Evolutionary conservation across 2,888 invertebrate genomes (phyloP).

Genomic region (Electrophaes corylata): DNA sequence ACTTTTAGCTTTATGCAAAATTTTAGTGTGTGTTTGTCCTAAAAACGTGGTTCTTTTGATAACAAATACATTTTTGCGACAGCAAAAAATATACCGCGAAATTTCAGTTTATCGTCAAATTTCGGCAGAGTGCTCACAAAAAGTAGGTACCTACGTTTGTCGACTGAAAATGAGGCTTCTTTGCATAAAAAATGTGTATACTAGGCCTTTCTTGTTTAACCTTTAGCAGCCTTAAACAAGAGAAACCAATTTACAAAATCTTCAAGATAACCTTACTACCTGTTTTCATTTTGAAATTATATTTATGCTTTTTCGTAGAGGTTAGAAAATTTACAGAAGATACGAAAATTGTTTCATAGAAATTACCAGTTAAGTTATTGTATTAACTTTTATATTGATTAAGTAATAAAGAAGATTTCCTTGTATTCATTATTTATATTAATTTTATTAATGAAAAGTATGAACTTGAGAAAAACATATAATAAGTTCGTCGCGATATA

Average conservation of each 20-base stretch:
- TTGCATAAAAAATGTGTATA: slow-evolving; percentile 24
- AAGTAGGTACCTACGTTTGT: slow-evolving; percentile 18
- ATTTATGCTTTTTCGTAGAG: slow-evolving; percentile 20
- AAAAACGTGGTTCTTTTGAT: background rate
- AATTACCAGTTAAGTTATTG: background rate
- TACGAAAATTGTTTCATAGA: slow-evolving; percentile 2
- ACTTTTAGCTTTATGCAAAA: background rate
- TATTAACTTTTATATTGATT: background rate
- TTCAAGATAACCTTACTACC: slow-evolving; percentile 20
- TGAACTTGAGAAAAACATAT: too few relatives aligned
- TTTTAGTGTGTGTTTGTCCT: background rate
- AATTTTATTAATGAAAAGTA: too few relatives aligned
- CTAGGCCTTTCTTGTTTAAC: slow-evolving; percentile 18
- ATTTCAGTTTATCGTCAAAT: slow-evolving; percentile 15
- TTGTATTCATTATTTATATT: background rate
- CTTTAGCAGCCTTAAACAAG: slow-evolving; percentile 15
- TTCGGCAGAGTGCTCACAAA: slow-evolving; percentile 8
- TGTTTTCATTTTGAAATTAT: slow-evolving; percentile 20
- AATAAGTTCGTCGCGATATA: too few relatives aligned
- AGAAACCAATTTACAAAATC: slow-evolving; percentile 28
- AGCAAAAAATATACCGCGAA: slow-evolving; percentile 9
- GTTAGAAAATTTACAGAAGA: slow-evolving; percentile 3
- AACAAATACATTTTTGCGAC: slow-evolving; percentile 1
- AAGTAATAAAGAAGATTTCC: background rate
- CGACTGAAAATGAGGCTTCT: slow-evolving; percentile 21